These are phyloP conservation scores for Mylabris sibirica DNA, from an alignment of 2,888 invertebrate species.

Conservation along the genomic window DNA sequence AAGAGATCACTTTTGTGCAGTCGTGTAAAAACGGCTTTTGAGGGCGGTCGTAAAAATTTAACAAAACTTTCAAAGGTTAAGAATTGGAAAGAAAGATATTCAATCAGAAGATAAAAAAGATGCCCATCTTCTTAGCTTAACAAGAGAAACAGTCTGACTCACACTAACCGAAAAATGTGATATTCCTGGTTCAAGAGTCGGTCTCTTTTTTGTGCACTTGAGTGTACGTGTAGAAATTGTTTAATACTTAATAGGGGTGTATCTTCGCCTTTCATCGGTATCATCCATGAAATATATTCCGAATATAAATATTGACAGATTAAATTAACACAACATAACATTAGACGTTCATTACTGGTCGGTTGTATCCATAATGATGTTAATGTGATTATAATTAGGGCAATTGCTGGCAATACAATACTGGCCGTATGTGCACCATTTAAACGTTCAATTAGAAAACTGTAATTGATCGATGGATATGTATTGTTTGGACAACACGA, in stretches of 20 bases:
- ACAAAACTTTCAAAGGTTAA: no score
- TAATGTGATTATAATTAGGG: slow-evolving; percentile 64
- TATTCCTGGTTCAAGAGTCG: no score
- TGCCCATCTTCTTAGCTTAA: no score
- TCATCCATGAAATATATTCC: slow-evolving; percentile 67
- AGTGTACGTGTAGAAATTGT: no score
- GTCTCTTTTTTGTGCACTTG: no score
- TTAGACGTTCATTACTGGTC: slow-evolving; percentile 65
- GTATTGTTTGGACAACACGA: slow-evolving; percentile 67
- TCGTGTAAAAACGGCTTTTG: no score
- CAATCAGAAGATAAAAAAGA: no score
- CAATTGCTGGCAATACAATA: slow-evolving; percentile 65
- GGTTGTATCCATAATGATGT: slow-evolving; percentile 67
- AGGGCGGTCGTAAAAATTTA: no score
- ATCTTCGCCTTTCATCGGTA: slow-evolving; percentile 68
- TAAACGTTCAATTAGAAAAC: slow-evolving; percentile 67
- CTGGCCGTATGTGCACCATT: slow-evolving; percentile 66
- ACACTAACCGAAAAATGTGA: no score
- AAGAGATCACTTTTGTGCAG: no score
- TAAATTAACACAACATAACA: slow-evolving; percentile 67
- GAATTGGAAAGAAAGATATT: no score
- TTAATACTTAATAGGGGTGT: slow-evolving; percentile 67
- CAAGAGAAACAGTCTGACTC: no score
- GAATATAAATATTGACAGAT: slow-evolving; percentile 69
- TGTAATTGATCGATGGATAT: slow-evolving; percentile 68